Percentiles rank a stretch among this genome's conserved stretches.
Conservation (phyloP, 2,113 vertebrate species). For the Oreochromis spilurus region DNA sequence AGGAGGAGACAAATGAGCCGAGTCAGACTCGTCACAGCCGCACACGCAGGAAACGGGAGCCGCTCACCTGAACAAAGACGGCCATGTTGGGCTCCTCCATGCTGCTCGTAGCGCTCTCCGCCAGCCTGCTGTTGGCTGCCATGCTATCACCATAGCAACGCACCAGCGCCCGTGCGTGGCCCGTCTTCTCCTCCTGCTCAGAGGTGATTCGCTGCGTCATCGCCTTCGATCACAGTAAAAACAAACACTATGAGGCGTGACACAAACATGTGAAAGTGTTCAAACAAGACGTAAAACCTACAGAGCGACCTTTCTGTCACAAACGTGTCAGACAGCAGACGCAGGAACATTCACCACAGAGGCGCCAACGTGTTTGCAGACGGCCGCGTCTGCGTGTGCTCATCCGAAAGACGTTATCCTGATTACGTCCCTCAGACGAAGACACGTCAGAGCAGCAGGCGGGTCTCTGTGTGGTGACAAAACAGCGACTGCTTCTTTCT, state of each 20-base stretch:
- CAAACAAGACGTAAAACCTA: no score
- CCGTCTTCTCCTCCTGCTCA: slow-evolving; percentile 71
- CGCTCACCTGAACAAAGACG: slow-evolving; percentile 72
- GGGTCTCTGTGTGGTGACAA: not conserved
- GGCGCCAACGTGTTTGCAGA: not conserved
- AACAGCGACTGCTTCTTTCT: not conserved
- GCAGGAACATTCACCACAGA: not conserved
- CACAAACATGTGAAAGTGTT: no score
- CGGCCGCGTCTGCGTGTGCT: not conserved
- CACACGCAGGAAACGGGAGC: not conserved
- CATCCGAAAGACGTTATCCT: not conserved
- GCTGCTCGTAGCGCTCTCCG: slow-evolving; percentile 62
- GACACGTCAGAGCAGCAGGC: not conserved
- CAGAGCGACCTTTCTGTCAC: not conserved
- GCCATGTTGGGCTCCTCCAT: slow-evolving; percentile 74
- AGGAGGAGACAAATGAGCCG: not conserved
- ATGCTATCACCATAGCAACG: slow-evolving; percentile 58
- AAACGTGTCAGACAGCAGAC: not conserved
- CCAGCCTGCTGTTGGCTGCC: slow-evolving; percentile 65
- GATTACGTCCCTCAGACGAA: not conserved
- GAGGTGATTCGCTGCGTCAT: slow-evolving; percentile 69
- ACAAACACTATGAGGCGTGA: not conserved
- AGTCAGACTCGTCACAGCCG: not conserved
- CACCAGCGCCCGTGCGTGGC: slow-evolving; percentile 44
- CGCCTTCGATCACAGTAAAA: not conserved